Evolutionary conservation across 2,888 invertebrate species (phyloP), one percentile per base, ranked within the genome.

Genomic region (Desoria tigrina): DNA sequence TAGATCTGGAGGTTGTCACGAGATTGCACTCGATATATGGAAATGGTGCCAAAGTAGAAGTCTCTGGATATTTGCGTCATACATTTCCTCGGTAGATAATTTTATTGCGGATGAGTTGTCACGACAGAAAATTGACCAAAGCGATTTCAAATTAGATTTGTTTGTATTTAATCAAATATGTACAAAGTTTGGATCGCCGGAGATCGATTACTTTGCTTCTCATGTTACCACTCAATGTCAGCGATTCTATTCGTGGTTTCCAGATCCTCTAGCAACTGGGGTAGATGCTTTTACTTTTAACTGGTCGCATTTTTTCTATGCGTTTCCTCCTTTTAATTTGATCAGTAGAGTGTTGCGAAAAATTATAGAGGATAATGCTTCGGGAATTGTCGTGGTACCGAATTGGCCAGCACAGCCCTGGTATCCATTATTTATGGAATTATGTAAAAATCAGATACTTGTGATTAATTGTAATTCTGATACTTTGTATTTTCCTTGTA

Each of bases 401-500:
- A 7, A 49, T 14, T 73, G 72, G 72, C 18, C 32, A 1, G 42
- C 63, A 3, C 72, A 72, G 51, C 26, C 63, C 11, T 73, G 73
- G 73, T 73, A 49, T 51, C 72, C 73, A 0, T 11, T 59, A 2
- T 68, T 55, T 28, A 28, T 32, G n/a, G 16, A 42, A 21, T 21
- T 70, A 21, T 4, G 14, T 21, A 37, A 18, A 28, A 42, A 42
- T 18, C 26, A 70, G 57, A 11, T 68, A 11, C 14, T 65, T 11
- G 11, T 28, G 9, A 49, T 72, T n/a, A 23, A 56, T 2, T 63
- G 55, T 3, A 23, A 45, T 18, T 11, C 42, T 42, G 23, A 69
- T 50, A 37, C 65, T 14, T 50, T 72, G 27, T 32, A 24, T 18
- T 72, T 56, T 57, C 64, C 62, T n/a, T 69, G 42, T 57, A n/a